Evolutionary conservation across 2,113 vertebrate species (phyloP).

Genomic region (Grammomys dolichurus): DNA sequence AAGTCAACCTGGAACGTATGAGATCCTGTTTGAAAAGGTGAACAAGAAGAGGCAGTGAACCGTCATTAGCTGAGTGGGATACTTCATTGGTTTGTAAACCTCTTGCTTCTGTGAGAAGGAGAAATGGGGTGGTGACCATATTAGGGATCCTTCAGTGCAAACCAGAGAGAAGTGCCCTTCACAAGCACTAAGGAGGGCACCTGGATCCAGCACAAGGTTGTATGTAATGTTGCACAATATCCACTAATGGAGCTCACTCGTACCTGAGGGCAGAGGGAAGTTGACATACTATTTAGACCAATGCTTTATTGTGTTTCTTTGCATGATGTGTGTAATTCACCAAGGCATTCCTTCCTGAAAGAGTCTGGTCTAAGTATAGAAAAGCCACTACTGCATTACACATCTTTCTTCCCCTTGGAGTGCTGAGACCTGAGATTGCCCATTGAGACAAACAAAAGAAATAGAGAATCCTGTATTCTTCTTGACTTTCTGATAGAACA

Average conservation of each 20-base stretch:
- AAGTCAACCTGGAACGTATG: neutral
- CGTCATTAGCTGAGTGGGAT: neutral
- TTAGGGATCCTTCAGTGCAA: neutral
- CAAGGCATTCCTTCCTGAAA: neutral
- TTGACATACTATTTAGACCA: rapidly evolving
- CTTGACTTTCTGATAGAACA: neutral
- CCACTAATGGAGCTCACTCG: too few species aligned
- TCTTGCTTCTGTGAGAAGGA: neutral
- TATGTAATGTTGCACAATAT: neutral
- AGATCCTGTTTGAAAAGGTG: neutral
- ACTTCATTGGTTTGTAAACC: neutral
- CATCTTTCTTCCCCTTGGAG: neutral
- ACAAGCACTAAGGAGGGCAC: neutral
- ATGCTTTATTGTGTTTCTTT: neutral
- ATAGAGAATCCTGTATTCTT: neutral
- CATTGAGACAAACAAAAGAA: slow-evolving; percentile 3
- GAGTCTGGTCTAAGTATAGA: slow-evolving; percentile 5
- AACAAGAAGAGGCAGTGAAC: neutral
- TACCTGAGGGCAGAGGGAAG: neutral
- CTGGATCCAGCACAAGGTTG: neutral
- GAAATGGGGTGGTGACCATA: neutral
- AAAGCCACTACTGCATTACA: neutral
- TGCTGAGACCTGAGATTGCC: neutral
- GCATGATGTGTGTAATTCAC: neutral
- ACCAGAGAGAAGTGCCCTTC: neutral